Base-by-base conservation (phyloP, 2,113 vertebrate species). In the Triplophysa dalaica region DNA sequence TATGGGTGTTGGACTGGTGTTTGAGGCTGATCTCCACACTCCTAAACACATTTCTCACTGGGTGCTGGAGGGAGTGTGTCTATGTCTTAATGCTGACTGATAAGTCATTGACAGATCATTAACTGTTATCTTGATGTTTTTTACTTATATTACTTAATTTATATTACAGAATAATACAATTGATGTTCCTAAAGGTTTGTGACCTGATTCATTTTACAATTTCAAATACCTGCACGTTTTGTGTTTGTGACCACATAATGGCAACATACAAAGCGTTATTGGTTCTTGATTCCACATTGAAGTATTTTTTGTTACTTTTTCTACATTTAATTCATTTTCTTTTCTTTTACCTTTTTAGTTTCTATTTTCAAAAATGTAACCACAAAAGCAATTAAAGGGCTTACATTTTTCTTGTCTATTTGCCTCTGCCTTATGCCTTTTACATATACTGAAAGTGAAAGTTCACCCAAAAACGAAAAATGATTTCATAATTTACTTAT, bases 31-130 rank as follows among this genome's bases (percentile, higher is more conserved):
- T 63, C 95, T 99, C 50, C 92, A 88, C 74, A 98, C 95, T 0
- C 90, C 89, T 0, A 90, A 86, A 82, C 96, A 99, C 87, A 85
- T 93, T 56, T 98, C 96, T 13, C 95, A 97, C 50, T 99, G 98
- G 97, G 96, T 99, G 26, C 93, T 98, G 0, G 93, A 95, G 72
- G 97, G 97, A 0, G 96, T 98, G 12, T 98, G 95, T 84, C 94
- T 99, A 74, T 94, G 92, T 48, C 87, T 99, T 76, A 99, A 97
- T 0, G 68, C 93, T 0, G 95, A 97, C 62, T 95, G 84, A 93
- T 13, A 45, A 8, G 2, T 13, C 43, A 66, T 26, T 26, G 4
- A 62, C 12, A 22, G 22, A 21, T 48, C 13, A 17, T 26, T 33
- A 16, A n/a, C 38, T 48, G 33, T 17, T 19, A 11, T 22, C 38